Base-by-base conservation (phyloP, 1,140 invertebrate species). In the Lucilia sericata region DNA sequence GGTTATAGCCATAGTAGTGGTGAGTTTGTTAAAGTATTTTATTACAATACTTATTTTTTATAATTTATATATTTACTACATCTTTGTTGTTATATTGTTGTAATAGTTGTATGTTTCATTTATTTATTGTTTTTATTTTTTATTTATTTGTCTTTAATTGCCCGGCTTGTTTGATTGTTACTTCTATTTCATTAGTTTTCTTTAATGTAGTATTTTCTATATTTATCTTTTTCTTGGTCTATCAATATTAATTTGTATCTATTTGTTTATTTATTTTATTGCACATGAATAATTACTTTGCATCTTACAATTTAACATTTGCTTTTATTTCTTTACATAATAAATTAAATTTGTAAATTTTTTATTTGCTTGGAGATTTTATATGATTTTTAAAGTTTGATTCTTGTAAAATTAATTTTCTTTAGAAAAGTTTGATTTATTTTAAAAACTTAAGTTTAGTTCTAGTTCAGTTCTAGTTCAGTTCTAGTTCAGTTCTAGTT, bases 1-100 rank as follows among this genome's bases (percentile, higher is more conserved):
- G 88, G 90, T 91, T 13, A 90, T 89, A 86, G 89, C 88, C 55
- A 91, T 91, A 85, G 89, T 91, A 82, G 87, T 89, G 89, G 90
- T 91, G 85, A 88, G 90, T 90, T 86, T 74, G n/a, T 34, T 10
- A 82, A 49, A 19, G 34, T 36, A 25, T 49, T 80, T 49, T 60
- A 49, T 55, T 82, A 49, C 34, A 30, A 30, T 2, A 47, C 47
- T 81, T 81, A n/a, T 74, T 8, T 25, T n/a, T 74, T 34, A 47
- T 82, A n/a, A 17, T 82, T 82, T 82, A 42, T 82, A 1, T 13
- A 19, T 55, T 49, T 76, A 25, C 5, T 60, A 70, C 17, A 21
- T 70, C 21, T 19, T 55, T 55, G 49, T 12, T 70, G n/a, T n/a
- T n/a, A n/a, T n/a, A 65, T 65, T n/a, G n/a, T 8, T 7, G 12